Conservation (phyloP, 2,797 vertebrate genomes). For the Ciconia nigra region DNA sequence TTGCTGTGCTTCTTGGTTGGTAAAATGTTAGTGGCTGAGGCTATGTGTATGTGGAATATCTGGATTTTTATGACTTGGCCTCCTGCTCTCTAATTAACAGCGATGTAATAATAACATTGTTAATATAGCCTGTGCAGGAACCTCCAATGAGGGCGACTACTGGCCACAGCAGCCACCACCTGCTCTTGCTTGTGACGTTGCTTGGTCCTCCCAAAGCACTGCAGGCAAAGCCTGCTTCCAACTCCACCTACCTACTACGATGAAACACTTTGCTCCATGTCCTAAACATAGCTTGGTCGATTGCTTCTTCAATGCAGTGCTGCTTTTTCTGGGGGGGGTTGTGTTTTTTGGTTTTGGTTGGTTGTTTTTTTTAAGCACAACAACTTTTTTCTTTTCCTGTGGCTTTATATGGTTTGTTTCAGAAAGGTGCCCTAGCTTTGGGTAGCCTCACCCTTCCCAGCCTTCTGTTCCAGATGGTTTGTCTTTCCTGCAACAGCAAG, state of each 20-base stretch:
- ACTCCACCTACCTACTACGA: neutral
- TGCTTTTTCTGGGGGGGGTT: neutral
- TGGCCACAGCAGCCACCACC: neutral
- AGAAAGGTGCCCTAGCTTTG: neutral
- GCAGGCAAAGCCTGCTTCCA: neutral
- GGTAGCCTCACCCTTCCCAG: neutral
- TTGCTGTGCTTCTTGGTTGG: neutral
- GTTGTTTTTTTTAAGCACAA: neutral
- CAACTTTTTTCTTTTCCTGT: neutral
- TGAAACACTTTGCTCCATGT: neutral
- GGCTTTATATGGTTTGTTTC: neutral
- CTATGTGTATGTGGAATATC: neutral
- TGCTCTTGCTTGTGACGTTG: neutral
- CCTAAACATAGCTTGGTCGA: neutral
- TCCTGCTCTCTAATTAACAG: neutral
- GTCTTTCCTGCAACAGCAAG: neutral
- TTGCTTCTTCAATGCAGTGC: neutral
- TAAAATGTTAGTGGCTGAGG: neutral
- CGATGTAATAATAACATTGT: neutral
- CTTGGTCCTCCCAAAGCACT: neutral
- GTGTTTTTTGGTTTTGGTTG: neutral
- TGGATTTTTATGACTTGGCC: neutral
- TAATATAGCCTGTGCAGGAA: neutral
- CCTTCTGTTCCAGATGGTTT: constrained; percentile 28
- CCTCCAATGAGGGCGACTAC: neutral